Conservation (phyloP, 2,888 invertebrate species). For the Aquatica leii region DNA sequence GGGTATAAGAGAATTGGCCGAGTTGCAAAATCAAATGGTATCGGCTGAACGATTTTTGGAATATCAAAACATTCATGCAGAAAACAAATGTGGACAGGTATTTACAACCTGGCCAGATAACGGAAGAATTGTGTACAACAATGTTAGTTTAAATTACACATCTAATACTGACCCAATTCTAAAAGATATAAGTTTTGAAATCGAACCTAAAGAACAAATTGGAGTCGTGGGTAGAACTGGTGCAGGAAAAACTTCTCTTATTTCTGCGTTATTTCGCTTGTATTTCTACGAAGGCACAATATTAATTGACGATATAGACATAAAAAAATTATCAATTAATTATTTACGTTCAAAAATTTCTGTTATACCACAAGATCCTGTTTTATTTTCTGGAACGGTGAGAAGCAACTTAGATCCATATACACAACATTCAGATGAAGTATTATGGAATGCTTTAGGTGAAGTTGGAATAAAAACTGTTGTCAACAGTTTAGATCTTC, state of each 20-base stretch:
- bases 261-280: constrained; percentile 82
- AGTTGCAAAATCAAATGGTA: constrained; percentile 81
- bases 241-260: constrained; percentile 83
- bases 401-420: constrained; percentile 92
- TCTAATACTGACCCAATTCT: constrained; percentile 77
- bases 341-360: constrained; percentile 79
- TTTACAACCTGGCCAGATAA: constrained; percentile 77
- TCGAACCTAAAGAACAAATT: constrained; percentile 76
- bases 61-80: constrained; percentile 61
- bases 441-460: constrained; percentile 83
- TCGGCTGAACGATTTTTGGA: constrained; percentile 81
- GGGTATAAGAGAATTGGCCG: constrained; percentile 85
- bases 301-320: constrained; percentile 80
- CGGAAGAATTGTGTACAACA: constrained; percentile 74
- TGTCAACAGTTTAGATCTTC: constrained; percentile 67
- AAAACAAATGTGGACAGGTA: constrained; percentile 41
- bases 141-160: constrained; percentile 77
- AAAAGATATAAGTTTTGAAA: constrained; percentile 71
- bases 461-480: constrained; percentile 47
- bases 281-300: constrained; percentile 81
- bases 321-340: constrained; percentile 74
- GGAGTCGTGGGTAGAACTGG: constrained; percentile 87
- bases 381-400: constrained; percentile 86
- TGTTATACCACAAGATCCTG: constrained; percentile 88
- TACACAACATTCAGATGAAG: constrained; percentile 77